These are phyloP conservation scores for Bubo blakistoni DNA, from an alignment of 2,113 vertebrate species.

Conservation along the genomic window DNA sequence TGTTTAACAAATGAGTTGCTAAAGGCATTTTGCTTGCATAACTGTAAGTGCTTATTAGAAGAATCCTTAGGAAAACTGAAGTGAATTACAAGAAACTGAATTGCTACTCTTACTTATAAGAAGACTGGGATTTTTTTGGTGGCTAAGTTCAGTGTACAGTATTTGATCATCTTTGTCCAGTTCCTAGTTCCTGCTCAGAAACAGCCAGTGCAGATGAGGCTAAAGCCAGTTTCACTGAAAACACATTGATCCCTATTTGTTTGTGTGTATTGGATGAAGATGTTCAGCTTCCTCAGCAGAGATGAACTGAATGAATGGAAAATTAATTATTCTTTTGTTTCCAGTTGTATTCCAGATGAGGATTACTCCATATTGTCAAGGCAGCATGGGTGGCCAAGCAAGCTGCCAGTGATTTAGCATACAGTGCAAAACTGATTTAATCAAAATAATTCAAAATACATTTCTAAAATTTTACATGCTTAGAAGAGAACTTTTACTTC, in stretches of 20 bases:
- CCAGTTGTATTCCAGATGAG: not conserved
- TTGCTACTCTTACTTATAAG: not conserved
- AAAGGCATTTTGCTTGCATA: conserved; percentile 72
- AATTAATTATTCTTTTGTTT: not conserved
- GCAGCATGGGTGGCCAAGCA: not conserved
- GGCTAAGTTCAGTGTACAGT: not conserved
- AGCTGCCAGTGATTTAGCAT: not conserved
- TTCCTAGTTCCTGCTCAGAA: not conserved
- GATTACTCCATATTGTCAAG: not conserved
- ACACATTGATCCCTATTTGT: not conserved
- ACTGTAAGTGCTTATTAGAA: conserved; percentile 65
- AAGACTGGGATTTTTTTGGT: not conserved
- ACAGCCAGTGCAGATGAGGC: not conserved
- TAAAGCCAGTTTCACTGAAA: not conserved
- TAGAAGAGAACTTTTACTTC: not conserved
- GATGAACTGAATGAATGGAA: not conserved
- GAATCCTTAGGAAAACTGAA: conserved; percentile 62
- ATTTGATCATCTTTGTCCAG: not conserved
- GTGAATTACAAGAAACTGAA: conserved; percentile 20
- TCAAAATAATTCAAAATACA: not conserved
- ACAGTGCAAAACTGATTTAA: not conserved
- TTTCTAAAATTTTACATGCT: not conserved
- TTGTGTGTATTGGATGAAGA: not conserved
- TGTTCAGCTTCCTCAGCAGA: not conserved
- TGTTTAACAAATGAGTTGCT: conserved; percentile 84